phyloP scores from a whole-genome alignment of 2,797 vertebrate genomes.

The Megalops cyprinoides region DNA sequence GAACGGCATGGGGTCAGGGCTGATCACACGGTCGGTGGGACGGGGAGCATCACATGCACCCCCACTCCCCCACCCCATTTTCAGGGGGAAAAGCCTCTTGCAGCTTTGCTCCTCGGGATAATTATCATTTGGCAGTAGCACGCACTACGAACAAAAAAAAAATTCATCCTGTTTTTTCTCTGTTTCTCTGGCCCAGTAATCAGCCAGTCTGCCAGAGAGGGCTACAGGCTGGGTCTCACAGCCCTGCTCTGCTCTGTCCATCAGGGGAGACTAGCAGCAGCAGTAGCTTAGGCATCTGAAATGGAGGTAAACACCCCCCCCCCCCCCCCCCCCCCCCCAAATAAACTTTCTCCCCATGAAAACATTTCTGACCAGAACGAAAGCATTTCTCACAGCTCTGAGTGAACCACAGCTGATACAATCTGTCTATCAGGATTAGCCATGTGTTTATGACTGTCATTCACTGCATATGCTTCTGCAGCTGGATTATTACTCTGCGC shows the following conservation, averaged over 20 bases:
- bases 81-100: not conserved
- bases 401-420: too few relatives aligned
- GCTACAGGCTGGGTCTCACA: not conserved
- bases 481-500: too few relatives aligned
- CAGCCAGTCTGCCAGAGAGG: not conserved
- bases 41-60: not conserved
- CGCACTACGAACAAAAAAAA: not conserved
- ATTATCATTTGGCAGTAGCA: conserved; percentile 16
- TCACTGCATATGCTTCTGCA: too few relatives aligned
- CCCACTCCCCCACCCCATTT: too few relatives aligned
- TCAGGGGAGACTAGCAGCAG: not conserved
- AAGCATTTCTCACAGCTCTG: not conserved
- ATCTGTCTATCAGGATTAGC: too few relatives aligned
- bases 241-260: not conserved
- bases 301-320: too few relatives aligned
- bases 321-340: not conserved
- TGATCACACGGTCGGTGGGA: not conserved
- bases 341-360: too few relatives aligned
- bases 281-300: too few relatives aligned
- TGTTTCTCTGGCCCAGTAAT: not conserved
- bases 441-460: too few relatives aligned
- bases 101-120: not conserved
- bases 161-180: not conserved
- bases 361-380: not conserved
- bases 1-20: not conserved